These are phyloP conservation scores for Knipowitschia caucasica DNA, from an alignment of 2,797 vertebrate species.

Conservation along the genomic window DNA sequence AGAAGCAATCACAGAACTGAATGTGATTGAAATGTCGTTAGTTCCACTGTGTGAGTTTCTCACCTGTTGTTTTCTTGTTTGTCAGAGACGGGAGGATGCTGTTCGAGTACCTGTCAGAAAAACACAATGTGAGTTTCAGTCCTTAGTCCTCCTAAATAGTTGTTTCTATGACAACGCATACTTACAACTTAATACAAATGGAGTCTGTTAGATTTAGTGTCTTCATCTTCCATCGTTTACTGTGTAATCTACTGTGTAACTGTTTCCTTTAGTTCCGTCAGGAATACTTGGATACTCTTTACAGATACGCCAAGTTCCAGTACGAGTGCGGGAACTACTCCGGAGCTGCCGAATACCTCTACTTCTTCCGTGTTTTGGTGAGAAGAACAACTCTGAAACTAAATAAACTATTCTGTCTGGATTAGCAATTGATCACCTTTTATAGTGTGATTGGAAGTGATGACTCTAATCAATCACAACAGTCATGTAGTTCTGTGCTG, in stretches of 20 bases:
- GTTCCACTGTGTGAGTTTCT: neutral
- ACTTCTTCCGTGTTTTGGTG: conserved; percentile 98
- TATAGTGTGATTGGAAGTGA: too few relatives aligned
- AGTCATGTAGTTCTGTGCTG: too few relatives aligned
- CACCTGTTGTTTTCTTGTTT: conserved; percentile 12
- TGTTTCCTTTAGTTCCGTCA: conserved; percentile 83
- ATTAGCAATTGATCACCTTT: neutral
- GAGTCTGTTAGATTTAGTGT: too few relatives aligned
- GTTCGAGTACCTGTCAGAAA: conserved; percentile 95
- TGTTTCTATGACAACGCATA: conserved; percentile 56
- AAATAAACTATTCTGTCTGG: neutral
- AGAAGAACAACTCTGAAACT: conserved; percentile 61
- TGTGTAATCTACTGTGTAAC: conserved; percentile 2
- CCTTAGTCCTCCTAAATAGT: conserved; percentile 8
- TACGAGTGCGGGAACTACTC: conserved; percentile 99
- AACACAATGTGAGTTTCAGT: conserved; percentile 87
- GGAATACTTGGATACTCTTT: conserved; percentile 96
- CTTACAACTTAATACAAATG: too few relatives aligned
- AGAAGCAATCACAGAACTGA: neutral
- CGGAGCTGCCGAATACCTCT: conserved; percentile 95
- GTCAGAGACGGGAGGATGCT: conserved; percentile 93
- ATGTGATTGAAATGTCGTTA: neutral
- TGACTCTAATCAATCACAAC: too few relatives aligned
- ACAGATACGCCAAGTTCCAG: conserved; percentile 97
- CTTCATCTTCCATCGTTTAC: too few relatives aligned